Percentiles rank a stretch among this genome's conserved stretches.
Conservation (phyloP, 2,888 invertebrate species). For the Abrostola tripartita region DNA sequence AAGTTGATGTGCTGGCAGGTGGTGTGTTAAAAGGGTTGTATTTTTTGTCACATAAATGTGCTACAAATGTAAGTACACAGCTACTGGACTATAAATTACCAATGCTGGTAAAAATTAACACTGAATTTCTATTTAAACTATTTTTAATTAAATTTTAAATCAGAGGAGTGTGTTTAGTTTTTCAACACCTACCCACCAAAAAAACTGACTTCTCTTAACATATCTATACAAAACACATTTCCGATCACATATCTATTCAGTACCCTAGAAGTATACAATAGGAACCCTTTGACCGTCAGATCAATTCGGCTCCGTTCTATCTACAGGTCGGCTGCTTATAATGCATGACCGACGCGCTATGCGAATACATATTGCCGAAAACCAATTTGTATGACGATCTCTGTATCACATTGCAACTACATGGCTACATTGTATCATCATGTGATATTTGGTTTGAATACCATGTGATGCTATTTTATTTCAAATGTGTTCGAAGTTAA, state of each 20-base stretch:
- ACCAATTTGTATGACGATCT: slow-evolving; percentile 63
- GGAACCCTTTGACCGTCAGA: slow-evolving; percentile 45
- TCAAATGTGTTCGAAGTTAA: not conserved
- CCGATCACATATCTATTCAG: slow-evolving; percentile 32
- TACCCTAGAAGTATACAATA: slow-evolving; percentile 23
- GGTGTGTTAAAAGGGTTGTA: too few species aligned
- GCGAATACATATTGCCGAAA: slow-evolving; percentile 63
- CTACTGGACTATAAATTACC: too few species aligned
- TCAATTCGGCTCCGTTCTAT: slow-evolving; percentile 37
- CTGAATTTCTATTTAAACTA: too few species aligned
- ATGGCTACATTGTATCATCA: slow-evolving; percentile 10
- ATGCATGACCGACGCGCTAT: slow-evolving; percentile 68
- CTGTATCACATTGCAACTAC: slow-evolving; percentile 37
- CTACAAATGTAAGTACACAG: too few species aligned
- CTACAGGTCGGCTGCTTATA: slow-evolving; percentile 65
- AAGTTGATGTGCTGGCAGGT: too few species aligned
- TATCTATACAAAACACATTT: slow-evolving; percentile 1
- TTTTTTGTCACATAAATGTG: too few species aligned
- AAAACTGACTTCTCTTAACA: not conserved
- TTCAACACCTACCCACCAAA: too few species aligned
- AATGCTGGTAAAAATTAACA: too few species aligned
- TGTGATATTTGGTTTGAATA: slow-evolving; percentile 1
- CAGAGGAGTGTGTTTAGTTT: too few species aligned
- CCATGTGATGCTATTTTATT: not conserved
- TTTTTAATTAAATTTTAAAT: too few species aligned